Percentiles rank a stretch among this genome's conserved stretches.
phyloP scores from a whole-genome alignment of 2,888 invertebrate species.

The Sinodicranocentrus sp. region DNA sequence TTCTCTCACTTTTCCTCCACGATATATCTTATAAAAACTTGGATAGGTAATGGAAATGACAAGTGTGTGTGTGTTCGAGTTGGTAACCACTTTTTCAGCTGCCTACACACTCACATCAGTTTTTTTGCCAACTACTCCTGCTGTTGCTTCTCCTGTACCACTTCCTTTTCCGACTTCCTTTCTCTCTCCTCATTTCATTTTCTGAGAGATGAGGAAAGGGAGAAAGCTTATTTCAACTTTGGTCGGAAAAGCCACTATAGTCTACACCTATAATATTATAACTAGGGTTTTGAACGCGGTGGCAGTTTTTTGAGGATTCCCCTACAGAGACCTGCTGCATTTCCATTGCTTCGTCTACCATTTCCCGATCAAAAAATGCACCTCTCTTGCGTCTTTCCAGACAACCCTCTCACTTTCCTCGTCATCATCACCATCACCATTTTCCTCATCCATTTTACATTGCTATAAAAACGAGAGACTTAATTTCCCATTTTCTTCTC shows the following conservation, averaged over 20 bases:
- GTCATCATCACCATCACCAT: constrained; percentile 27
- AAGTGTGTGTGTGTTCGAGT: constrained; percentile 29
- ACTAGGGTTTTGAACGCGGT: too few relatives aligned
- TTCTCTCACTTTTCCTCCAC: too few relatives aligned
- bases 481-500: constrained; percentile 59
- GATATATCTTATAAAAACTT: neutral
- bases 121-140: neutral
- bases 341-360: neutral
- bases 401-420: constrained; percentile 24
- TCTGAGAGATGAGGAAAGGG: neutral
- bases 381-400: constrained; percentile 6
- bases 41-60: constrained; percentile 42
- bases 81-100: constrained; percentile 34
- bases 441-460: constrained; percentile 28
- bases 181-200: constrained; percentile 31
- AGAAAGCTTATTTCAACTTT: too few relatives aligned
- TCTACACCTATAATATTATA: too few relatives aligned
- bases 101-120: constrained; percentile 8
- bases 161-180: constrained; percentile 36
- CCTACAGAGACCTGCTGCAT: too few relatives aligned
- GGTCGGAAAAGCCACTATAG: too few relatives aligned
- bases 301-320: too few relatives aligned
- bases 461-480: constrained; percentile 24
- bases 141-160: constrained; percentile 40
- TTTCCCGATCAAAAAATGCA: constrained; percentile 56